A percentile compares a stretch with the other conserved stretches of the same genome.
These are phyloP conservation scores for Melopsittacus undulatus DNA, from an alignment of 2,797 vertebrate genomes.

Conservation along the genomic window DNA sequence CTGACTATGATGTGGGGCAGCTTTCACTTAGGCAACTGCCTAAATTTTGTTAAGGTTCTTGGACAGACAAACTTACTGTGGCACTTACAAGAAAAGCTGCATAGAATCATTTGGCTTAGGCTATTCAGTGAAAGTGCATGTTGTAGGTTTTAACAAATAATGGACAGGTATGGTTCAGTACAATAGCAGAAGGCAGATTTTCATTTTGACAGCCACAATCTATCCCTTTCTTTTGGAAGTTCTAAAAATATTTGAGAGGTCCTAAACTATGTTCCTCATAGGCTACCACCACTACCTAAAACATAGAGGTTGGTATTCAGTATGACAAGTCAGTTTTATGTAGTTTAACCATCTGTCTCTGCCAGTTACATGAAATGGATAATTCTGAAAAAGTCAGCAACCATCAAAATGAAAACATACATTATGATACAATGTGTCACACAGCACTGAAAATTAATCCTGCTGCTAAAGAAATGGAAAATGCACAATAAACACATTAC, in stretches of 20 bases:
- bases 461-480: constrained; percentile 43
- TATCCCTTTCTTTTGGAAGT: neutral
- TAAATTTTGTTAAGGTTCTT: constrained; percentile 12
- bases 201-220: neutral
- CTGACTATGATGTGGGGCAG: neutral
- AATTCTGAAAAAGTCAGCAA: constrained; percentile 38
- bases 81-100: neutral
- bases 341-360: neutral
- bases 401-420: constrained; percentile 10
- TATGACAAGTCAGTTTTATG: constrained; percentile 25
- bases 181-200: neutral
- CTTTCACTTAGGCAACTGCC: constrained; percentile 28
- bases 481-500: constrained; percentile 37
- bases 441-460: constrained; percentile 32
- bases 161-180: neutral
- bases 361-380: neutral
- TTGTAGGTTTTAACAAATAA: constrained; percentile 13
- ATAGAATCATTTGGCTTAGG: neutral
- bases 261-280: neutral
- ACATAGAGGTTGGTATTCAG: neutral
- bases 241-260: neutral
- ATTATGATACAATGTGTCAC: neutral
- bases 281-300: neutral
- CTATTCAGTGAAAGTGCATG: neutral
- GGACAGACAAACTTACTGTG: neutral